A percentile compares a stretch with the other conserved stretches of the same genome.
phyloP scores from a whole-genome alignment of 2,888 invertebrate species.

The Mimas tiliae region DNA sequence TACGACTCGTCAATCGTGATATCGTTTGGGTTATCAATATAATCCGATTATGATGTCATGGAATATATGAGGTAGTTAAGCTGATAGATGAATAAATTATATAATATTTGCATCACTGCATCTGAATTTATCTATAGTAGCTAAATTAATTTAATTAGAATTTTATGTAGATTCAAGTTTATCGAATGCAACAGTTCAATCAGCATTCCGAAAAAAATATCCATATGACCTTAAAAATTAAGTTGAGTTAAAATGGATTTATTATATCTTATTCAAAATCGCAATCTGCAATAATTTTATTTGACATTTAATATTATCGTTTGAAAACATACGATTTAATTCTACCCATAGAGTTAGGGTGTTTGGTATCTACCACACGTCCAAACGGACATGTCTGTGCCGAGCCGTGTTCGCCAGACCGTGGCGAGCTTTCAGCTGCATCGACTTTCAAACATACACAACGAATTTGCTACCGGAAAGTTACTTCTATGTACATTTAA shows the following conservation, averaged over 20 bases:
- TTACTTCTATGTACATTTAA: constrained; percentile 7
- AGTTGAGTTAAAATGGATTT: too few species aligned
- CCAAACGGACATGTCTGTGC: constrained; percentile 44
- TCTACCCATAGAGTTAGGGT: constrained; percentile 37
- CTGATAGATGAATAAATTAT: not conserved
- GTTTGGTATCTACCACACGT: constrained; percentile 76
- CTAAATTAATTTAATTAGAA: too few species aligned
- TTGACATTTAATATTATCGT: too few species aligned
- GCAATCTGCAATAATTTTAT: too few species aligned
- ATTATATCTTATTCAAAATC: too few species aligned
- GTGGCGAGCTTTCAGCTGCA: constrained; percentile 61
- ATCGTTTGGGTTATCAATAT: constrained; percentile 7
- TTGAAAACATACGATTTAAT: constrained; percentile 8
- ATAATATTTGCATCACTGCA: too few species aligned
- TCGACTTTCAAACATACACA: constrained; percentile 60
- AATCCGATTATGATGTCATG: constrained; percentile 18
- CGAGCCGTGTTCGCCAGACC: constrained; percentile 71
- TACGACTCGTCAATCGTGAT: not conserved
- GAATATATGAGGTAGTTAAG: constrained; percentile 1
- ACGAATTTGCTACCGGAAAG: constrained; percentile 44
- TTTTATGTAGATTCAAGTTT: too few species aligned
- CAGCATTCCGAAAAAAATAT: too few species aligned
- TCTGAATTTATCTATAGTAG: too few species aligned
- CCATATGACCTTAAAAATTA: too few species aligned
- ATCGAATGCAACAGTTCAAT: too few species aligned